Percentiles rank a stretch among this genome's conserved stretches.
Evolutionary conservation across 1,140 invertebrate species (phyloP).

Genomic region (Sitobion miscanthi): DNA sequence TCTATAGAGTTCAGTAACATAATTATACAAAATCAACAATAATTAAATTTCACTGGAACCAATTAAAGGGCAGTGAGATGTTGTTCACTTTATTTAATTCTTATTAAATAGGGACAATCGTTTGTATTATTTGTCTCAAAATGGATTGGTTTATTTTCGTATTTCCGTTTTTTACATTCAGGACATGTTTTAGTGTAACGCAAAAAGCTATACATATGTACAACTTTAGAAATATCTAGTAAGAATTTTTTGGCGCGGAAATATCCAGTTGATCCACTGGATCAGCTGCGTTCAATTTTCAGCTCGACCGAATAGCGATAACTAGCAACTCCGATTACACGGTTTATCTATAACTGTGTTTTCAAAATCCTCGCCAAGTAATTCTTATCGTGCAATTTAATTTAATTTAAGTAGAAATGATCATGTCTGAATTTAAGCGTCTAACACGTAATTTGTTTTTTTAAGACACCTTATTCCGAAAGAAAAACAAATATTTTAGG

Average conservation of each 20-base stretch:
- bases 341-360: conserved; percentile 21
- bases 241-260: conserved; percentile 15
- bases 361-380: neutral
- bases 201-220: too few relatives aligned
- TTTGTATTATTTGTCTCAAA: neutral
- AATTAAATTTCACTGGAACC: neutral
- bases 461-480: too few relatives aligned
- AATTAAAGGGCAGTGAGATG: neutral
- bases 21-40: neutral
- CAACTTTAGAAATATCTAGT: too few relatives aligned
- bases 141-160: neutral
- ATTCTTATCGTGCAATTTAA: neutral
- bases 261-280: conserved; percentile 8
- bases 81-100: neutral
- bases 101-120: neutral
- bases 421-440: neutral
- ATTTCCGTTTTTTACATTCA: neutral
- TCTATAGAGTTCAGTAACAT: too few relatives aligned
- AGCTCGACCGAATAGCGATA: conserved; percentile 27
- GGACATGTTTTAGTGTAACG: neutral
- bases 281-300: conserved; percentile 45
- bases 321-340: neutral
- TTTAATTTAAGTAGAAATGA: neutral
- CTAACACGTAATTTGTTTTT: neutral
- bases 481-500: too few relatives aligned